These are phyloP conservation scores for Asteroscopus sphinx DNA, from an alignment of 2,888 invertebrate species.

Conservation along the genomic window DNA sequence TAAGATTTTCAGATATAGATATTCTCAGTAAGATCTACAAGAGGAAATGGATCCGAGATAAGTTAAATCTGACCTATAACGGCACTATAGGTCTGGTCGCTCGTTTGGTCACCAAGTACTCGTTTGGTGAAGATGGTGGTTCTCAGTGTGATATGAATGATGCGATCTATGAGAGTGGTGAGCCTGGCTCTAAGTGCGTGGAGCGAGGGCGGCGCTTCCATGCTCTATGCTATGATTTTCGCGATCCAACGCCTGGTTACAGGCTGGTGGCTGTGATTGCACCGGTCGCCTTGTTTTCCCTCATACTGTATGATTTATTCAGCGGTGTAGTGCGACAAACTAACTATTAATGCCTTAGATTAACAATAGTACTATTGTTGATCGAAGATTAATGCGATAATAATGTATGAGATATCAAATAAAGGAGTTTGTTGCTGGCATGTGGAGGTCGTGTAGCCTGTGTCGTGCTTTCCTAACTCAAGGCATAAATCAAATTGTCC, in stretches of 20 bases:
- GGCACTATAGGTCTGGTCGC: conserved; percentile 73
- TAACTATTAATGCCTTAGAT: no score
- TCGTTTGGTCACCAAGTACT: conserved; percentile 75
- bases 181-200: conserved; percentile 74
- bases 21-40: conserved; percentile 69
- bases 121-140: conserved; percentile 70
- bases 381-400: no score
- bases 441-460: not conserved
- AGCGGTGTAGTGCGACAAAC: conserved; percentile 83
- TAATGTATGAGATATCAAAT: not conserved
- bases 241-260: conserved; percentile 80
- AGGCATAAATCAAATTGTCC: not conserved
- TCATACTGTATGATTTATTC: conserved; percentile 83
- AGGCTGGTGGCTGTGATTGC: conserved; percentile 80
- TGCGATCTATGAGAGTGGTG: conserved; percentile 73
- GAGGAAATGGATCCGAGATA: conserved; percentile 65
- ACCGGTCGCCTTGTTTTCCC: conserved; percentile 78
- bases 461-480: not conserved
- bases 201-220: conserved; percentile 74
- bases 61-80: conserved; percentile 60
- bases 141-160: conserved; percentile 74
- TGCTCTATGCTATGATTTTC: conserved; percentile 77
- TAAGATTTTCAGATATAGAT: conserved; percentile 66
- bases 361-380: no score
- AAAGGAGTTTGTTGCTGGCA: not conserved